Percentiles rank a stretch among this genome's conserved stretches.
These are phyloP conservation scores for Pristionchus entomophagus DNA, from an alignment of 2,888 invertebrate species.

Conservation along the genomic window DNA sequence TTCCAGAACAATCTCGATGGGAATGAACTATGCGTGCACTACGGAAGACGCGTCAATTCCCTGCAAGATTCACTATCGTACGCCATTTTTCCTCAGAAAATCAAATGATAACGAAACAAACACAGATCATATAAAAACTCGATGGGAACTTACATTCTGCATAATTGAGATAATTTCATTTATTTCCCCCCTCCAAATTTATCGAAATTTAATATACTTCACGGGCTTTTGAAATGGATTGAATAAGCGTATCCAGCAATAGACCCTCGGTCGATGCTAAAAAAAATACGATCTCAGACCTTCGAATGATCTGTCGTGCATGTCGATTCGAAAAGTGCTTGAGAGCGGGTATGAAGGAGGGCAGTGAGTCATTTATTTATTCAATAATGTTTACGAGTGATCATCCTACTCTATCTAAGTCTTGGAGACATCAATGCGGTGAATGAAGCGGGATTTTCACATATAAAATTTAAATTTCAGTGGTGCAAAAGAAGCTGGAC, in stretches of 20 bases:
- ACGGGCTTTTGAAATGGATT: background rate
- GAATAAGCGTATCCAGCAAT: too few relatives aligned
- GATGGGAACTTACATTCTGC: too few relatives aligned
- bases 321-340: constrained; percentile 22
- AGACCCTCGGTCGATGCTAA: too few relatives aligned
- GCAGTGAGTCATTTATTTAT: background rate
- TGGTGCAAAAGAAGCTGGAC: constrained; percentile 4
- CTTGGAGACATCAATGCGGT: background rate
- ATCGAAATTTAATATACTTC: background rate
- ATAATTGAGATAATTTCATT: too few relatives aligned
- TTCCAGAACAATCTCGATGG: constrained; percentile 39
- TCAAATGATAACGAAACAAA: too few relatives aligned
- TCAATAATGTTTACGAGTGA: background rate
- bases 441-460: too few relatives aligned
- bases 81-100: too few relatives aligned
- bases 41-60: background rate
- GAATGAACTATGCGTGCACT: constrained; percentile 35
- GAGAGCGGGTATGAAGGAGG: constrained; percentile 22
- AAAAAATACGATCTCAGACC: background rate
- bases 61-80: constrained; percentile 36
- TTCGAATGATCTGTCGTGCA: constrained; percentile 35
- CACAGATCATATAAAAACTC: too few relatives aligned
- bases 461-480: background rate
- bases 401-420: background rate
- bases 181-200: too few relatives aligned